Evolutionary conservation across 2,888 invertebrate genomes (phyloP).

Genomic region (Pharmacophagus antenor): DNA sequence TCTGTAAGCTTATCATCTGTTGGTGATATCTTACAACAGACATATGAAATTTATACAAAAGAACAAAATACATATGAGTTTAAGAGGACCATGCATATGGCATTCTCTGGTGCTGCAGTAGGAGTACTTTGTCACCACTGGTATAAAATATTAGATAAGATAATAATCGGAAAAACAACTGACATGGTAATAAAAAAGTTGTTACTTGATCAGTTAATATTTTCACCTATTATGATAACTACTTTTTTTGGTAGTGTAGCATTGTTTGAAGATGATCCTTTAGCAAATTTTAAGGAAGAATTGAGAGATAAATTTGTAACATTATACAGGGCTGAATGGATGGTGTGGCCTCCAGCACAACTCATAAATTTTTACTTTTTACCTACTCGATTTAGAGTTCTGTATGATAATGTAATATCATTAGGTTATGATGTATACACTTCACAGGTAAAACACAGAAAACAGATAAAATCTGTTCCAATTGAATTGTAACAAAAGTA

Average conservation of each 20-base stretch:
- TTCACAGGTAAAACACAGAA: constrained; percentile 88
- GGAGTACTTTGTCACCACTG: constrained; percentile 93
- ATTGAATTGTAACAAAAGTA: constrained; percentile 32
- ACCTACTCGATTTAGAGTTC: constrained; percentile 90
- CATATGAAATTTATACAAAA: constrained; percentile 86
- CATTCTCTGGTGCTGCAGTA: constrained; percentile 88
- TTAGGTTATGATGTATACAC: constrained; percentile 94
- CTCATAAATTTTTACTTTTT: constrained; percentile 94
- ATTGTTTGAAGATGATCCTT: constrained; percentile 84
- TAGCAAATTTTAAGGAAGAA: constrained; percentile 84
- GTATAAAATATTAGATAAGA: constrained; percentile 90
- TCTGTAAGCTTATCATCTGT: constrained; percentile 88
- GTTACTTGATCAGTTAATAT: constrained; percentile 90
- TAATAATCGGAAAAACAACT: constrained; percentile 86
- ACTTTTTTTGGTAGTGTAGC: constrained; percentile 91
- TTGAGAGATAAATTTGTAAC: constrained; percentile 87
- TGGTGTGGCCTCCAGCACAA: constrained; percentile 97
- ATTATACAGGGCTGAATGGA: constrained; percentile 93
- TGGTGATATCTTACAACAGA: constrained; percentile 92
- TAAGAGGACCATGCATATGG: constrained; percentile 88
- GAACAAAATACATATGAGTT: constrained; percentile 82
- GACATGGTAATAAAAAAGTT: constrained; percentile 89
- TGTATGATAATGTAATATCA: constrained; percentile 94
- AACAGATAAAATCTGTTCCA: constrained; percentile 40
- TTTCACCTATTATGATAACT: constrained; percentile 90